These are phyloP conservation scores for Heliocidaris tuberculata DNA, from an alignment of 35 echinoderm and acorn worm genomes.

Conservation along the genomic window DNA sequence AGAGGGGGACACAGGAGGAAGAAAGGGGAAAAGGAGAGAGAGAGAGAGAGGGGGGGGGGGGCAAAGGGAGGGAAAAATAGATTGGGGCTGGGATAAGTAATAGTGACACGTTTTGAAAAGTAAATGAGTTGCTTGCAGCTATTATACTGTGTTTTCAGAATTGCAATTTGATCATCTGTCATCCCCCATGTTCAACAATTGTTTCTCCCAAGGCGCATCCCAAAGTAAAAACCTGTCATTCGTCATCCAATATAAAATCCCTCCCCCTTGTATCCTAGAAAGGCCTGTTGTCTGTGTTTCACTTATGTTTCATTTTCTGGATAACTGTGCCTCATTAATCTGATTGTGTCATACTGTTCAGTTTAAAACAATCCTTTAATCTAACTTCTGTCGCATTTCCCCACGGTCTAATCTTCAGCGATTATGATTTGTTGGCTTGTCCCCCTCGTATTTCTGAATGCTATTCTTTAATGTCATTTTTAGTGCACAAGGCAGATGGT, in stretches of 20 bases:
- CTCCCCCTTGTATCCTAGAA: neutral
- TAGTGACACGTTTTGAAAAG: neutral
- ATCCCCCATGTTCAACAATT: neutral
- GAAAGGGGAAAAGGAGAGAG: neutral
- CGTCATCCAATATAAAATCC: neutral
- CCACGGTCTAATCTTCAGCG: neutral
- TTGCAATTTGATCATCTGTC: neutral
- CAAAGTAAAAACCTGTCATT: neutral
- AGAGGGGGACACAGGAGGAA: too few relatives aligned
- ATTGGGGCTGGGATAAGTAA: neutral
- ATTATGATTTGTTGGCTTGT: neutral
- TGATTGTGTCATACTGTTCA: neutral
- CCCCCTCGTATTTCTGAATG: too few relatives aligned
- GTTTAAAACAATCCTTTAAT: neutral
- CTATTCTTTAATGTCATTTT: too few relatives aligned
- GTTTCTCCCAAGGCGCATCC: neutral
- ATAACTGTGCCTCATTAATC: too few relatives aligned
- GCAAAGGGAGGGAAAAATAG: neutral
- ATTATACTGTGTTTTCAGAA: neutral
- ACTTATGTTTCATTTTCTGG: neutral
- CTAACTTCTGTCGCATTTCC: neutral
- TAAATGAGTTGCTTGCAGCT: neutral
- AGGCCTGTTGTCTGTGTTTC: neutral
- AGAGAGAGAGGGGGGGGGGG: neutral
- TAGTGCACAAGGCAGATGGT: too few relatives aligned